A percentile compares a stretch with the other conserved stretches of the same genome.
Evolutionary conservation across 2,797 vertebrate genomes (phyloP).

Genomic region (Cyclura pinguis): DNA sequence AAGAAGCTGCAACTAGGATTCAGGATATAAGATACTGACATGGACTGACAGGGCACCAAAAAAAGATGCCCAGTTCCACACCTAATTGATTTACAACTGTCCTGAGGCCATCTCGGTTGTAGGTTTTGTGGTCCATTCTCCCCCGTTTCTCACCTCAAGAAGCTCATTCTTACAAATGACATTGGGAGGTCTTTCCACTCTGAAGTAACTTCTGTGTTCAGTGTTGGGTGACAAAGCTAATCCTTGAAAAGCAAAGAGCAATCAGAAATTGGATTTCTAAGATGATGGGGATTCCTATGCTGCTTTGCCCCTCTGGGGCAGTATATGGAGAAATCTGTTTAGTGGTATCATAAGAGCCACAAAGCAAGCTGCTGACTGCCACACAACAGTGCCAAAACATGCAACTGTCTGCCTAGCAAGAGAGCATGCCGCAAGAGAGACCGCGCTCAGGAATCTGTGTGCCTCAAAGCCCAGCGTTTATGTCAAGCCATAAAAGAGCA

Average conservation of each 20-base stretch:
- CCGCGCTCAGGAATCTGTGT: neutral
- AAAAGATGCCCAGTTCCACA: neutral
- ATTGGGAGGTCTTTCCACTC: neutral
- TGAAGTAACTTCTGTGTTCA: neutral
- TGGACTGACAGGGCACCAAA: neutral
- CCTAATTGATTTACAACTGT: too few species aligned
- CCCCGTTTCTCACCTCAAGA: neutral
- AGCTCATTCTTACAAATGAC: neutral
- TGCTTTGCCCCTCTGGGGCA: neutral
- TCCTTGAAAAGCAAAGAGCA: neutral
- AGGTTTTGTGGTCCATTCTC: neutral
- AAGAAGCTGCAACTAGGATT: neutral
- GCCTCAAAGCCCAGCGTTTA: neutral
- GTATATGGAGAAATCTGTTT: neutral
- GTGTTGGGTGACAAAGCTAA: too few species aligned
- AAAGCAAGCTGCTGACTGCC: neutral
- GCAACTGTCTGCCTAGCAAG: neutral
- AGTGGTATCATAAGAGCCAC: neutral
- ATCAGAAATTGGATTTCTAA: too few species aligned
- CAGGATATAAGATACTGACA: neutral
- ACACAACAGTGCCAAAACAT: neutral
- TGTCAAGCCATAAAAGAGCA: neutral
- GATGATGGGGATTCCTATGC: neutral
- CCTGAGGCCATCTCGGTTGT: neutral
- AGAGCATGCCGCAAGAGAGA: neutral